Evolutionary conservation across 2,113 vertebrate species (phyloP), one percentile per base, ranked within the genome.

Genomic region (Oryzias celebensis): DNA sequence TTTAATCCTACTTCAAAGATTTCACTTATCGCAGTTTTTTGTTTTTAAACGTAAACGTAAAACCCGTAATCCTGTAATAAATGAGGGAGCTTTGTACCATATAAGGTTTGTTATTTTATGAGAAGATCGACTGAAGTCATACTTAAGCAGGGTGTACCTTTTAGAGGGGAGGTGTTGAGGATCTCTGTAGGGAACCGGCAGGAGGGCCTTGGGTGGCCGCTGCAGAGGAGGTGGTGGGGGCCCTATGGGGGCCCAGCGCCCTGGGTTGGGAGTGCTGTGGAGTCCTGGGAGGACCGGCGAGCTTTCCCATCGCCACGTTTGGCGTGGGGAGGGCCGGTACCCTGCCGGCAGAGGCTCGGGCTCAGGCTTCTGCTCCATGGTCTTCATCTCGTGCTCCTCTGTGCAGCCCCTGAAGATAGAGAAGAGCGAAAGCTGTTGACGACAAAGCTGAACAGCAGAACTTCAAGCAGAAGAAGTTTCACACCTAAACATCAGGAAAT

Each of bases 291-390:
- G 81, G 16, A 80, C 82, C 0, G 93, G 87, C 0, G 94, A 92
- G n/a, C 92, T 93, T 2, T 94, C 94, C 94, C 94, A 96, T 51
- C 94, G 92, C 93, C 94, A 96, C 2, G 85, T 77, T 23, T 90
- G 91, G 26, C 94, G 92, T 62, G 93, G 92, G 0, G 92, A 92
- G n/a, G 93, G 90, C 43, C 92, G 87, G 83, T 92, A 92, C n/a
- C 91, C 91, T 0, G 86, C 82, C 0, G 89, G 76, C 75, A 92
- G n/a, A 36, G 83, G 93, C 66, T 96, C 95, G 0, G 88, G 51
- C 42, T 96, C 96, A 0, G 80, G 66, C 83, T 93, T 95, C 56
- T 92, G 87, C 73, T 96, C 96, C 64, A 91, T 85, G 17, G 86
- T 87, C 87, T 89, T 94, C 91, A 93, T 92, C 83, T 94, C 94